Base-by-base conservation (phyloP, 1,140 invertebrate genomes). In the Panulirus ornatus region DNA sequence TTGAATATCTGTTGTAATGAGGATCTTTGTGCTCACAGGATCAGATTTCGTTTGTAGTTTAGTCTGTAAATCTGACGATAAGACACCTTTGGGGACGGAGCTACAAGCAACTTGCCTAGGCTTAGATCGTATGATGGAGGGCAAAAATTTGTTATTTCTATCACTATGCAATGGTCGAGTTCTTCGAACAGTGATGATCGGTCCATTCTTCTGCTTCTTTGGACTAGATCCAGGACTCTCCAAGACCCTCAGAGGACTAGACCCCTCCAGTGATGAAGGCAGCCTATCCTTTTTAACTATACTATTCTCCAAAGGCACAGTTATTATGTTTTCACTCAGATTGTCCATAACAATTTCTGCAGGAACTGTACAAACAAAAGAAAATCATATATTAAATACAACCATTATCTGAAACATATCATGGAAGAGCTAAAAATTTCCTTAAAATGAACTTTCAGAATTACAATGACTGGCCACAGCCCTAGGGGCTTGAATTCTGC, bases 301-400 rank as follows among this genome's bases (percentile, higher is more conserved):
- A 19, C 58, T 38, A 8, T n/a, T 81, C 36, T 22, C 51, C 30
- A 81, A 22, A 36, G 78, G 78, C 36, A 81, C 30, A 81, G 78
- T 16, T 22, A 81, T 58, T 3, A 81, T 81, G 27, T 81, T 81
- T 34, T 81, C 78, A 58, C 38, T 81, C 78, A 81, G 5, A 14
- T 30, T 81, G 30, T 81, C 78, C 78, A 81, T 54, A 19, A 81
- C 30, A 38, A 81, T 81, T 54, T 81, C 78, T 38, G 78, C 78
- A 34, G 47, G 78, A 81, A 81, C 78, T 81, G 78, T 81, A 38
- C 11, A 54, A 36, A 58, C 2, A 81, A 19, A 34, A 58, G 40
- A 40, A 38, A 38, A 75, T 5, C 9, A 16, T n/a, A 75, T 22
- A n/a, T n/a, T n/a, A n/a, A n/a, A n/a, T n/a, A n/a, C n/a, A n/a